A percentile compares a stretch with the other conserved stretches of the same genome.
phyloP scores from a whole-genome alignment of 2,888 invertebrate species.

The Protodeltote pygarga region DNA sequence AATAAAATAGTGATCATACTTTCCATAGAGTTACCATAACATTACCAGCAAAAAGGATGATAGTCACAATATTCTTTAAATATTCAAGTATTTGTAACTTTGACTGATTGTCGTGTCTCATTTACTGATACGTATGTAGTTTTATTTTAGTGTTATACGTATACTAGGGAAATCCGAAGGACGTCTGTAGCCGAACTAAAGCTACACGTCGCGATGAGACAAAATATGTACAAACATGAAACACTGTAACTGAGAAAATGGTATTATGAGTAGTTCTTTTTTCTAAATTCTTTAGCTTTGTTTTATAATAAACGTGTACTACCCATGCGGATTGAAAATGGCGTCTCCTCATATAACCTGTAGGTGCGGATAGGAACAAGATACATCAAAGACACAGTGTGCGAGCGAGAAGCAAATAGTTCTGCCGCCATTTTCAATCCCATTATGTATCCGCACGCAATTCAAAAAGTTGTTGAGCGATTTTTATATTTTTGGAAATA shows the following conservation, averaged over 20 bases:
- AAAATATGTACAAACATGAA: constrained; percentile 46
- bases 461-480: too few relatives aligned
- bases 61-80: constrained; percentile 34
- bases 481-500: too few relatives aligned
- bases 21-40: constrained; percentile 34
- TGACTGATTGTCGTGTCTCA: constrained; percentile 41
- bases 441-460: too few relatives aligned
- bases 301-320: not conserved
- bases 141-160: constrained; percentile 22
- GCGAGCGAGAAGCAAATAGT: too few relatives aligned
- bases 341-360: too few relatives aligned
- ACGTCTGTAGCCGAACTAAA: constrained; percentile 46
- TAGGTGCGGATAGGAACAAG: too few relatives aligned
- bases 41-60: constrained; percentile 25
- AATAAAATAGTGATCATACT: constrained; percentile 4
- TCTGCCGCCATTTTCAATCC: too few relatives aligned
- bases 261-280: constrained; percentile 23
- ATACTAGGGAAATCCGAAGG: constrained; percentile 36
- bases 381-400: too few relatives aligned
- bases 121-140: constrained; percentile 29
- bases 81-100: constrained; percentile 32
- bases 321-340: too few relatives aligned
- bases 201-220: constrained; percentile 11
- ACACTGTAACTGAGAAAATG: constrained; percentile 44
- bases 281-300: constrained; percentile 35